Base-by-base conservation (phyloP, 2,888 invertebrate species). In the Acanthosepion lycidas region DNA sequence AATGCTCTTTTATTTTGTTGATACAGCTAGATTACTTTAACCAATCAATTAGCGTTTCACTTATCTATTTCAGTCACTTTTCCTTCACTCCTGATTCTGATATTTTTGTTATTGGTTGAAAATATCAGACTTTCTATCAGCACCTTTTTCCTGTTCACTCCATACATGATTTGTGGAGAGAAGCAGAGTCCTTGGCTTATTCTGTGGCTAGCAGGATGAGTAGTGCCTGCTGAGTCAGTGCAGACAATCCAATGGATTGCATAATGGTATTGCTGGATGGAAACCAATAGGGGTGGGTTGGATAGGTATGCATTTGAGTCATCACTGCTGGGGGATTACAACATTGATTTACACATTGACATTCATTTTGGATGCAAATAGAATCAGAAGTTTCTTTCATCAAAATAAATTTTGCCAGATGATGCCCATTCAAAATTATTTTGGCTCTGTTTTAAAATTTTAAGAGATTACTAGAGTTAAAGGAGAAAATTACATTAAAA, bases 191-290 rank as follows among this genome's bases (percentile, higher is more conserved):
- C 12, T 78, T 15, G 33, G n/a, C 78, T 78, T 78, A n/a, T 9
- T 78, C 78, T n/a, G 78, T 78, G 78, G 78, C 78, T 78, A 78
- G n/a, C 78, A 78, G 59, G 59, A 59, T 59, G 59, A 59, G 78
- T 78, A 15, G n/a, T 78, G 78, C 78, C 78, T 78, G 78, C 78
- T 78, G 78, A 78, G 78, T 78, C 78, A 78, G 78, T 78, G 78
- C 78, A 78, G 78, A 78, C 78, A 78, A 78, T 78, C 78, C 78
- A 78, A n/a, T 78, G 78, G 78, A 78, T 78, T 78, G 78, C 78
- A 78, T 78, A 78, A 78, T 78, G n/a, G 78, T 78, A 78, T n/a
- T 78, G 78, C 78, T 78, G n/a, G 78, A 33, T 78, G n/a, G 78
- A 78, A 78, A 78, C 59, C 59, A 59, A 59, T 59, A 9, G n/a